Percentiles rank a stretch among this genome's conserved stretches.
phyloP scores from a whole-genome alignment of 1,140 invertebrate genomes.

The Drosophila sproati region DNA sequence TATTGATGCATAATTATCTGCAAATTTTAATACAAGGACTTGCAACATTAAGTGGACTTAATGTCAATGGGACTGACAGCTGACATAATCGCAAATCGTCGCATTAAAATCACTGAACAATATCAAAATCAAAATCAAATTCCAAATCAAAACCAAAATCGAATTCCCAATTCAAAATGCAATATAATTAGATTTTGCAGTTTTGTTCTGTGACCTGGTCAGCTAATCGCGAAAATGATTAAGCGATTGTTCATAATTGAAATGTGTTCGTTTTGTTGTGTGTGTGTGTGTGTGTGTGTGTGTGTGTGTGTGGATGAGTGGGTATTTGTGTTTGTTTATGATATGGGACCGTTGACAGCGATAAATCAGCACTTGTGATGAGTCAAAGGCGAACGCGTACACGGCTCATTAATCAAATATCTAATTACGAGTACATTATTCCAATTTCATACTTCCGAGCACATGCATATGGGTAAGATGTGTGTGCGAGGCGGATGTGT shows the following conservation, averaged over 20 bases:
- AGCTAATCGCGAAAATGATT: conserved; percentile 70
- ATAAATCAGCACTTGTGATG: conserved; percentile 76
- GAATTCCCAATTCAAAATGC: conserved; percentile 21
- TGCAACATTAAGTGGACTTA: conserved; percentile 39
- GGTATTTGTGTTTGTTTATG: conserved; percentile 28
- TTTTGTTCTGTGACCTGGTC: conserved; percentile 25
- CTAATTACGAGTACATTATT: conserved; percentile 81
- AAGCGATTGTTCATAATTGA: conserved; percentile 60
- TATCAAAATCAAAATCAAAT: conserved; percentile 38
- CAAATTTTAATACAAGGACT: conserved; percentile 43
- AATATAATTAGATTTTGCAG: not conserved
- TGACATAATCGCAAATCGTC: conserved; percentile 29
- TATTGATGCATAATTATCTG: conserved; percentile 66
- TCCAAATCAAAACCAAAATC: conserved; percentile 5
- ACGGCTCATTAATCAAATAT: conserved; percentile 76
- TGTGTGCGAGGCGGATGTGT: not conserved
- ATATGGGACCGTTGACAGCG: conserved; percentile 63
- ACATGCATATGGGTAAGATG: conserved; percentile 1
- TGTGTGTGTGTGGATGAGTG: conserved; percentile 6
- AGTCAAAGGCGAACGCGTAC: conserved; percentile 70
- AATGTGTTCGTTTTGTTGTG: not conserved
- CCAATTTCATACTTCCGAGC: conserved; percentile 50
- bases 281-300: not conserved
- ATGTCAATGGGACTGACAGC: conserved; percentile 24
- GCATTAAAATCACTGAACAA: conserved; percentile 26